phyloP scores from a whole-genome alignment of 2,797 vertebrate species.

The Hypotaenidia okinawae region DNA sequence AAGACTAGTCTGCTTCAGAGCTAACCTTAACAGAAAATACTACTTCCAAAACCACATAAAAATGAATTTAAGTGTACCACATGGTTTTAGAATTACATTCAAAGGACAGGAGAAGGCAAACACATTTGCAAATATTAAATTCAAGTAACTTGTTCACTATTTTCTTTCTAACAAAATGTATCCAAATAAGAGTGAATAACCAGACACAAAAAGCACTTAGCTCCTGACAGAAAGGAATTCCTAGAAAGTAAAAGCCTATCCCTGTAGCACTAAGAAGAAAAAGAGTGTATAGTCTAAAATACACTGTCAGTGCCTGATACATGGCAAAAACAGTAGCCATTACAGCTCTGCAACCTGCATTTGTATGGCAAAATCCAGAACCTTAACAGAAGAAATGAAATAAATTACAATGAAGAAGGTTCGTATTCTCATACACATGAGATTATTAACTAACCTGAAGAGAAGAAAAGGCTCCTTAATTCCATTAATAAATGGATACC shows the following conservation, averaged over 20 bases:
- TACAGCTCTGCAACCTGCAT: not conserved
- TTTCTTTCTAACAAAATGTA: not conserved
- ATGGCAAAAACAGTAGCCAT: not conserved
- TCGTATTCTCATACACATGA: not conserved
- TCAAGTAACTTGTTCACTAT: not conserved
- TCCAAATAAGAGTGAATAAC: conserved; percentile 12
- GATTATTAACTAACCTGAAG: not conserved
- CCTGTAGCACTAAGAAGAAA: not conserved
- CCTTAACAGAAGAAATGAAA: not conserved
- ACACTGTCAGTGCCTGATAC: not conserved
- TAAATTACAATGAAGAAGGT: not conserved
- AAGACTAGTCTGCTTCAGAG: not conserved
- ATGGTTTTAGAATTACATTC: not conserved
- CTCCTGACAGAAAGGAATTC: not conserved
- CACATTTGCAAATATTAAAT: not conserved
- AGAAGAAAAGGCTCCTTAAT: not conserved
- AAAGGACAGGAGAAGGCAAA: not conserved
- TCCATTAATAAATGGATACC: not conserved
- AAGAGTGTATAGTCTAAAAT: not conserved
- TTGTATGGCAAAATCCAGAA: not conserved
- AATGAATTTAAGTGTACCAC: not conserved
- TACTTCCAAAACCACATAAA: not conserved
- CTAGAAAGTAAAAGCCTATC: not conserved
- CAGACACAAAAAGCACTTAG: not conserved
- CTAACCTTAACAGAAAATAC: not conserved